Evolutionary conservation across 2,888 invertebrate genomes (phyloP).

Genomic region (Phyllotreta cruciferae): DNA sequence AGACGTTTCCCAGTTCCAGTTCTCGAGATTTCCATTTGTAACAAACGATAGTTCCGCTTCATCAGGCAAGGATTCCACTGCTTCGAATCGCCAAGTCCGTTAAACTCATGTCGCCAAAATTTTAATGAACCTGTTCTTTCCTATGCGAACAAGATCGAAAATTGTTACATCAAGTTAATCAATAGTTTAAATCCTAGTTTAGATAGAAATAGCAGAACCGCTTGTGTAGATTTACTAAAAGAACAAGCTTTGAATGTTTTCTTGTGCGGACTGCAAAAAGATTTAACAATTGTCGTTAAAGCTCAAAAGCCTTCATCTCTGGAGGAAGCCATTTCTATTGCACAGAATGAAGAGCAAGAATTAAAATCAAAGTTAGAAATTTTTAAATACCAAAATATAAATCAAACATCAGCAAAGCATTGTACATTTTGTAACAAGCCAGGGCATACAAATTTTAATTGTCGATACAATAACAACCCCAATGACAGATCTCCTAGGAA

Average conservation of each 20-base stretch:
- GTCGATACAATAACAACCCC: neutral
- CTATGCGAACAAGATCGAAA: neutral
- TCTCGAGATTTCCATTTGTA: too few relatives aligned
- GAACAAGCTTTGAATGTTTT: slow-evolving; percentile 1
- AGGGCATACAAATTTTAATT: neutral
- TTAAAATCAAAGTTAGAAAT: too few relatives aligned
- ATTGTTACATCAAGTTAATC: slow-evolving; percentile 10
- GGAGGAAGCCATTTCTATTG: neutral
- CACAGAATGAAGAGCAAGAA: neutral
- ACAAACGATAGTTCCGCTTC: neutral
- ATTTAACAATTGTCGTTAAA: neutral
- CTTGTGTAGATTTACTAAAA: slow-evolving; percentile 25
- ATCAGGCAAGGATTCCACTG: too few relatives aligned
- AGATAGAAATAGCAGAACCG: neutral
- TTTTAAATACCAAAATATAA: slow-evolving; percentile 21
- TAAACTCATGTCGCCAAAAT: too few relatives aligned
- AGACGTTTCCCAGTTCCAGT: too few relatives aligned
- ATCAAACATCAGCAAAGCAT: neutral
- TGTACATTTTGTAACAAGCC: neutral
- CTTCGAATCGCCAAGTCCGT: neutral
- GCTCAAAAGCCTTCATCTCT: neutral
- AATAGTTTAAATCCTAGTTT: slow-evolving; percentile 19
- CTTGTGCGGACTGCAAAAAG: neutral
- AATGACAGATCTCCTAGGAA: neutral
- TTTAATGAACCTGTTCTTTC: too few relatives aligned